These are phyloP conservation scores for Podotricha telesiphe DNA, from an alignment of 2,888 invertebrate genomes.

Conservation along the genomic window DNA sequence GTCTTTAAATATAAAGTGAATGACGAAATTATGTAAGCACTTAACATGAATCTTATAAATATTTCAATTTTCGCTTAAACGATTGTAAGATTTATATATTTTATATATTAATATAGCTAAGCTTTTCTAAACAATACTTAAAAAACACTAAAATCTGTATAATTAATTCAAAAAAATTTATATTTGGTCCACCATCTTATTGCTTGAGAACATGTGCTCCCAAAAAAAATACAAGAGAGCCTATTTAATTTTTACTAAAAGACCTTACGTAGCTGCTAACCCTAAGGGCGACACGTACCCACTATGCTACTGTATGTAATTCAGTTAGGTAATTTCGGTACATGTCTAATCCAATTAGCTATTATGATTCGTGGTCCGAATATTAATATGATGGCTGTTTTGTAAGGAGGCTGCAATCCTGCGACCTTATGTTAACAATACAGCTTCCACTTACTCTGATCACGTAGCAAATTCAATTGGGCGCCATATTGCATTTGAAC, in stretches of 20 bases:
- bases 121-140: too few species aligned
- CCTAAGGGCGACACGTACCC: slow-evolving; percentile 63
- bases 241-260: background rate
- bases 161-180: too few species aligned
- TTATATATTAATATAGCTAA: too few species aligned
- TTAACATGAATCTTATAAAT: too few species aligned
- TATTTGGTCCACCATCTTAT: too few species aligned
- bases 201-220: too few species aligned
- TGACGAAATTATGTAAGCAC: too few species aligned
- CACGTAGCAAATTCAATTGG: slow-evolving; percentile 38
- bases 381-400: slow-evolving; percentile 76
- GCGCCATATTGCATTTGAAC: slow-evolving; percentile 19
- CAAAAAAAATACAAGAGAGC: background rate
- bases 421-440: slow-evolving; percentile 64
- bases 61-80: too few species aligned
- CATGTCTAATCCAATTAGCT: slow-evolving; percentile 84
- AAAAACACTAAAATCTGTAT: too few species aligned
- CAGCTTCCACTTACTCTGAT: slow-evolving; percentile 43
- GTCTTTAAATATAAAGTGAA: background rate
- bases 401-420: slow-evolving; percentile 61
- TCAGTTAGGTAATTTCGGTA: slow-evolving; percentile 80
- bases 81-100: too few species aligned
- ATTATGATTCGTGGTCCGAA: slow-evolving; percentile 82
- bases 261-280: slow-evolving; percentile 26
- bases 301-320: slow-evolving; percentile 72